Conservation (phyloP, 2,888 invertebrate species). For the Spicauda simplicius region DNA sequence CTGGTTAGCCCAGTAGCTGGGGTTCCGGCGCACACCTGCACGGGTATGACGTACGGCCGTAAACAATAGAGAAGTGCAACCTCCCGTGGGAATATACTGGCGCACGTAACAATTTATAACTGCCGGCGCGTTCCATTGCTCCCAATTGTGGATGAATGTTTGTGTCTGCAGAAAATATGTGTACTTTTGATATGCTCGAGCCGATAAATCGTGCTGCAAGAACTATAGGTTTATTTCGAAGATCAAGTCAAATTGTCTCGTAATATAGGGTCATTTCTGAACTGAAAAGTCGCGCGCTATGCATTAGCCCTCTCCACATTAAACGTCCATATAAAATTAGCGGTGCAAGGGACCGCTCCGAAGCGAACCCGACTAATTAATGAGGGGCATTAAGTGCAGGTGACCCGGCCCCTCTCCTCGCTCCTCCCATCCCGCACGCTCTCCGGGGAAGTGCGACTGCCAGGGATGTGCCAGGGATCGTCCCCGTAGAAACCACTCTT, state of each 20-base stretch:
- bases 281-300: background rate
- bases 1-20: background rate
- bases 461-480: slow-evolving; percentile 8
- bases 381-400: slow-evolving; percentile 34
- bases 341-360: slow-evolving; percentile 31
- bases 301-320: slow-evolving; percentile 16
- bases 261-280: background rate
- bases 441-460: slow-evolving; percentile 20
- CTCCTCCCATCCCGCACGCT: background rate
- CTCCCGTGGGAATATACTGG: slow-evolving; percentile 11
- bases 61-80: slow-evolving; percentile 22
- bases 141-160: slow-evolving; percentile 24
- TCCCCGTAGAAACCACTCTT: slow-evolving; percentile 30
- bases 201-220: background rate
- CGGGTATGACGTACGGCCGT: slow-evolving; percentile 13
- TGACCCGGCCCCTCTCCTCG: slow-evolving; percentile 13
- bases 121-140: slow-evolving; percentile 10
- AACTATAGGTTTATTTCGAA: background rate
- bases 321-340: slow-evolving; percentile 39
- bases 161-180: slow-evolving; percentile 20
- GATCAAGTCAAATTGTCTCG: background rate
- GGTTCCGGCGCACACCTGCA: background rate
- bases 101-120: slow-evolving; percentile 21
- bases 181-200: slow-evolving; percentile 11
- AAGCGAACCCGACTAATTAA: slow-evolving; percentile 35